phyloP scores from a whole-genome alignment of 2,113 vertebrate species.

The Otocyon megalotis region DNA sequence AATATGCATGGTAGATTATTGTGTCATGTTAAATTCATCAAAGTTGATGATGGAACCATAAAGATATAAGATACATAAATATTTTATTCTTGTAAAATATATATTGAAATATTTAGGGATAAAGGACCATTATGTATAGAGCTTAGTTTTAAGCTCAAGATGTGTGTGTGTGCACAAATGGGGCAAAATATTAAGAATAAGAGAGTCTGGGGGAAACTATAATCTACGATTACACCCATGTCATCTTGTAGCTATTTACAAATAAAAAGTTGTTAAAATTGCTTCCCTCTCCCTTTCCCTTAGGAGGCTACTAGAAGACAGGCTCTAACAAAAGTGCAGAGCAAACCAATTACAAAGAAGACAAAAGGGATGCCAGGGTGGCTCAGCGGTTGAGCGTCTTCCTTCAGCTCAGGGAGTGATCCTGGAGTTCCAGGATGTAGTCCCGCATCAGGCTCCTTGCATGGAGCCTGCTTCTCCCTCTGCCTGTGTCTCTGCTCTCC shows the following conservation, averaged over 20 bases:
- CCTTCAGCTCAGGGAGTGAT: too few species aligned
- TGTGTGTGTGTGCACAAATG: background rate
- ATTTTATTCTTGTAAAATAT: background rate
- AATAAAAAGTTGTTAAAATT: background rate
- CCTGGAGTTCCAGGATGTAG: too few species aligned
- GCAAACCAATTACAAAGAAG: background rate
- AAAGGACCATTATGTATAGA: background rate
- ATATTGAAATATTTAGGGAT: background rate
- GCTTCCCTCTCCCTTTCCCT: background rate
- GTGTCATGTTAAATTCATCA: background rate
- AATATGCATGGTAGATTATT: background rate
- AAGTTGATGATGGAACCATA: background rate
- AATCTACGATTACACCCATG: background rate
- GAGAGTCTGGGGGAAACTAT: background rate
- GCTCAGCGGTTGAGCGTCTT: too few species aligned
- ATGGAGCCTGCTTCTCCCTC: too few species aligned
- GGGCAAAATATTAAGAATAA: background rate
- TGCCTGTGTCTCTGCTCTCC: too few species aligned
- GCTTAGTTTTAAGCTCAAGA: background rate
- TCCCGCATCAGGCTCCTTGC: too few species aligned
- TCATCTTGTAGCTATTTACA: conserved; percentile 25
- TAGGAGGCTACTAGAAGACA: background rate
- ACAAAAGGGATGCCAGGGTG: background rate
- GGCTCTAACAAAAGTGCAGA: background rate
- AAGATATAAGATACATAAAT: background rate